A percentile compares a stretch with the other conserved stretches of the same genome.
phyloP scores from a whole-genome alignment of 2,797 vertebrate species.

The Pempheris klunzingeri region DNA sequence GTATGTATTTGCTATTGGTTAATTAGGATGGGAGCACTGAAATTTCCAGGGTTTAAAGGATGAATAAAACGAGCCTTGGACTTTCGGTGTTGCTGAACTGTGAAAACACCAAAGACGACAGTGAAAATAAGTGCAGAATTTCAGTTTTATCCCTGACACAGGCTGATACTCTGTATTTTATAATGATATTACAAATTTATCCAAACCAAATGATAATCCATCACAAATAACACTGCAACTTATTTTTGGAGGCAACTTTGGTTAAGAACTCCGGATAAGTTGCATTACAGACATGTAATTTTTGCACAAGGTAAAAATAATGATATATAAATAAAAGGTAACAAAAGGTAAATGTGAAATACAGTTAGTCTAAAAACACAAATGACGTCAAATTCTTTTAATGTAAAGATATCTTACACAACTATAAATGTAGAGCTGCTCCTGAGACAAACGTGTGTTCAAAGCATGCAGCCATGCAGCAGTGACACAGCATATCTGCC shows the following conservation, averaged over 20 bases:
- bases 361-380: background rate
- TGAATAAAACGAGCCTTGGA: slow-evolving; percentile 15
- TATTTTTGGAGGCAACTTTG: background rate
- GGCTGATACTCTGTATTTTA: background rate
- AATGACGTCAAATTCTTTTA: background rate
- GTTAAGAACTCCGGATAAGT: background rate
- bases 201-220: background rate
- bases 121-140: background rate
- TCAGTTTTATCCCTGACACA: background rate
- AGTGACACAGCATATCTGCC: background rate
- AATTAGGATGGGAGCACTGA: background rate
- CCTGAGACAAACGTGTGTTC: background rate
- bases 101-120: background rate
- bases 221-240: background rate
- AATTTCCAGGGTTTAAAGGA: background rate
- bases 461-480: background rate
- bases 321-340: too few relatives aligned
- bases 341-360: background rate
- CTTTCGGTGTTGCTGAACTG: background rate
- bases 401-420: background rate
- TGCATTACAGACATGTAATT: background rate
- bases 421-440: too few relatives aligned
- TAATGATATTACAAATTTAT: background rate
- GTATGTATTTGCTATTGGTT: slow-evolving; percentile 4
- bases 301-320: too few relatives aligned